Evolutionary conservation across 2,888 invertebrate genomes (phyloP), one percentile per base, ranked within the genome.

Genomic region (Oxycera nigricornis): DNA sequence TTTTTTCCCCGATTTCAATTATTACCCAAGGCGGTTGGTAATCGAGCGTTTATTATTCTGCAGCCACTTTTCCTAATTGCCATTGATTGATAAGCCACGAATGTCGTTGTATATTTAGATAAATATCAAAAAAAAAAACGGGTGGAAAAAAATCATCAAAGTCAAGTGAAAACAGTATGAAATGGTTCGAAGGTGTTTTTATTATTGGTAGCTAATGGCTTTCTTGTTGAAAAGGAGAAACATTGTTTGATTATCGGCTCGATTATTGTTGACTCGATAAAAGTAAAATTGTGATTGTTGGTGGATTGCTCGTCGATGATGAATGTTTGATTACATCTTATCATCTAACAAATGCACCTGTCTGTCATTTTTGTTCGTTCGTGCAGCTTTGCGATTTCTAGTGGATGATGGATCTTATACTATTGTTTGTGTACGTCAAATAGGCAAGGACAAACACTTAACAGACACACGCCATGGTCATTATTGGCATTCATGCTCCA

Each of bases 11-110:
- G 3, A n/a, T 17, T 50, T 50, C 50, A 50, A n/a, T 17, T 50
- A 22, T 55, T 1, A 55, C n/a, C 55, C 20, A 24, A 1, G 0
- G 14, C 17, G 22, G 24, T 24, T 30, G 17, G 24, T 2, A 55
- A 55, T 55, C 22, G 24, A 55, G 2, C 55, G 24, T 55, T 55
- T 14, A 62, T 22, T 35, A 35, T 61, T 20, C 39, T 17, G 7
- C 20, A 35, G 31, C 20, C 62, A 62, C 59, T 62, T 62, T 62
- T 31, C 7, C 62, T 62, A 62, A 62, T 62, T 62, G 62, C 62
- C 62, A 26, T 35, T 35, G 62, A 62, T 62, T 35, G 62, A 62
- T 62, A 62, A 62, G 35, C 39, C 62, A 62, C 62, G 59, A 2
- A 59, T 14, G n/a, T 59, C 3, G 3, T 46, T 46, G 46, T 2